Evolutionary conservation across 2,797 vertebrate species (phyloP).

Genomic region (Natrix natrix): DNA sequence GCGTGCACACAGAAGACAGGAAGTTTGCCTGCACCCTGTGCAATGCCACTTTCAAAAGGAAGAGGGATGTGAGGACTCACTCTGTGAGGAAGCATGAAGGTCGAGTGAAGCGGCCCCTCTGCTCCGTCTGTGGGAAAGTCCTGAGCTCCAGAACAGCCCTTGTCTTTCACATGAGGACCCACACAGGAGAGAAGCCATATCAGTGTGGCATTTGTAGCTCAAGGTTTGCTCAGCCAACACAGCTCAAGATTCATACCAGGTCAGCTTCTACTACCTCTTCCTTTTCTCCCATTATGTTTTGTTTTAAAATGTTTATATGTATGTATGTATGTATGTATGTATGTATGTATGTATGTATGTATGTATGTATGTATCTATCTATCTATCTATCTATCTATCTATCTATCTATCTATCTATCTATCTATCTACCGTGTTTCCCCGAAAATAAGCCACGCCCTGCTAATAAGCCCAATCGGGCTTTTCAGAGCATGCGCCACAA

Average conservation of each 20-base stretch:
- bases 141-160: conserved; percentile 67
- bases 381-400: too few relatives aligned
- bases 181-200: conserved; percentile 61
- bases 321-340: too few relatives aligned
- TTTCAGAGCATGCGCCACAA: too few relatives aligned
- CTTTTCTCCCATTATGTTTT: neutral
- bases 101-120: conserved; percentile 60
- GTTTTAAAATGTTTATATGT: neutral
- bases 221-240: conserved; percentile 66
- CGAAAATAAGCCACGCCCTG: too few relatives aligned
- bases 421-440: too few relatives aligned
- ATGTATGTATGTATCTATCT: too few relatives aligned
- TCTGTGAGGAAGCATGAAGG: conserved; percentile 64
- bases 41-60: conserved; percentile 63
- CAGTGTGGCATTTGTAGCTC: conserved; percentile 61
- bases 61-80: conserved; percentile 65
- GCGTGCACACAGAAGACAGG: conserved; percentile 66
- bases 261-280: conserved; percentile 11
- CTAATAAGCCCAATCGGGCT: too few relatives aligned
- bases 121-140: conserved; percentile 69
- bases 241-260: conserved; percentile 72
- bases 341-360: too few relatives aligned
- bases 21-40: conserved; percentile 67
- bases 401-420: too few relatives aligned
- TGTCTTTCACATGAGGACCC: conserved; percentile 63